Evolutionary conservation across 2,113 vertebrate genomes (phyloP), one percentile per base, ranked within the genome.

Genomic region (Aspiorhynchus laticeps): DNA sequence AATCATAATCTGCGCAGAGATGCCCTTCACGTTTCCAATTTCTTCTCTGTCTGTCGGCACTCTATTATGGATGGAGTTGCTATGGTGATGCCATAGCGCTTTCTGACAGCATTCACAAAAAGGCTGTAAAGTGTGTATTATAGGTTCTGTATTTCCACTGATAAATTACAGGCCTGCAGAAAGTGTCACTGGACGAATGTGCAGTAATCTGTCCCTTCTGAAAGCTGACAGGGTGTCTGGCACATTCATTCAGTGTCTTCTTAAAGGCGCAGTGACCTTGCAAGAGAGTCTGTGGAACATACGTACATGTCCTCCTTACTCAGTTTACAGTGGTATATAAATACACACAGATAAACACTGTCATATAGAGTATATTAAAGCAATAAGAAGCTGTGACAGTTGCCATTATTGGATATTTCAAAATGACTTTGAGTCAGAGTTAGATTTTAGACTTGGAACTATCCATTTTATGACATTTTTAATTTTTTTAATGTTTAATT

Each of bases 251-350:
- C 59, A 61, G 87, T 38, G 28, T 79, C 51, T 74, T 77, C 41
- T 46, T 85, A 87, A 87, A 87, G 69, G 41, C 78, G 82, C 46
- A 53, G 75, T 88, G 84, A 90, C 84, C 89, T 90, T 89, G 83
- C 48, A 83, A 19, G 51, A 87, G 67, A 56, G 38, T 73, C 51
- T 63, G 14, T 26, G 67, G 24, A 63, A 33, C 69, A 56, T 81
- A 26, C 10, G 36, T 53, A n/a, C n/a, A n/a, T n/a, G n/a, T n/a
- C n/a, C 11, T 48, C 43, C 6, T 71, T 84, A 82, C 51, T 26
- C 41, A 1, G 26, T 84, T 38, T 88, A 24, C n/a, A 41, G 75
- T 10, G 65, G 51, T 56, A 75, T 61, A 88, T 41, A 71, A 46
- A 84, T 56, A 84, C 46, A 73, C 19, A 83, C 26, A 31, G n/a